Base-by-base conservation (phyloP, 2,888 invertebrate genomes). In the Drosophila paramelanica region DNA sequence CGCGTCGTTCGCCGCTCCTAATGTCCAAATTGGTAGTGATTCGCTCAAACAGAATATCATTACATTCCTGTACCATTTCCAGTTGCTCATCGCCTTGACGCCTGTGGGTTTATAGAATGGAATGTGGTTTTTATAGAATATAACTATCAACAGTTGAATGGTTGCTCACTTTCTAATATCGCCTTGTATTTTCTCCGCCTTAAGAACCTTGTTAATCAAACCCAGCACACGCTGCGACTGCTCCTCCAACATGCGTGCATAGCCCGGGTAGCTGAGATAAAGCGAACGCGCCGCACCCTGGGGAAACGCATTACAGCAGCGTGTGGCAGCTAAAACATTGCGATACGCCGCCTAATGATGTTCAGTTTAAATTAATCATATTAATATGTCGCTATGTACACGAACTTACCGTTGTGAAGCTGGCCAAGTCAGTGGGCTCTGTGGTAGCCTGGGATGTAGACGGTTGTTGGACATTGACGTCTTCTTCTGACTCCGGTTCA, bases 31-130 rank as follows among this genome's bases (percentile, higher is more conserved):
- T 93, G 78, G 95, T 94, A 89, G 96, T 96, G 52, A 97, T 95
- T 88, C 95, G 94, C 90, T 98, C 98, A 51, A 98, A 93, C 67
- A 98, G 94, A 49, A 94, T 93, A 92, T 98, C 98, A 93, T 97
- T 98, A 13, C 95, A 95, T 84, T 98, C 97, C 27, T 96, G 93
- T 11, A 98, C 90, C 80, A 96, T 93, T 70, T 98, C 98, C 81
- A 95, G 95, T 89, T 95, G 94, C 74, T 95, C 95, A 52, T 95
- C 95, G 1, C 93, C 77, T 62, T 94, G 94, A 25, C 94, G 91
- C 36, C 92, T 92, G 50, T 13, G n/a, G 52, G 5, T 38, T n/a
- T 20, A 39, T n/a, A n/a, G n/a, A n/a, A n/a, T n/a, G n/a, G n/a
- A n/a, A n/a, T n/a, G n/a, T n/a, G n/a, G n/a, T n/a, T n/a, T n/a